These are phyloP conservation scores for Hafferia zeledoni DNA, from an alignment of 2,797 vertebrate species.

Conservation along the genomic window DNA sequence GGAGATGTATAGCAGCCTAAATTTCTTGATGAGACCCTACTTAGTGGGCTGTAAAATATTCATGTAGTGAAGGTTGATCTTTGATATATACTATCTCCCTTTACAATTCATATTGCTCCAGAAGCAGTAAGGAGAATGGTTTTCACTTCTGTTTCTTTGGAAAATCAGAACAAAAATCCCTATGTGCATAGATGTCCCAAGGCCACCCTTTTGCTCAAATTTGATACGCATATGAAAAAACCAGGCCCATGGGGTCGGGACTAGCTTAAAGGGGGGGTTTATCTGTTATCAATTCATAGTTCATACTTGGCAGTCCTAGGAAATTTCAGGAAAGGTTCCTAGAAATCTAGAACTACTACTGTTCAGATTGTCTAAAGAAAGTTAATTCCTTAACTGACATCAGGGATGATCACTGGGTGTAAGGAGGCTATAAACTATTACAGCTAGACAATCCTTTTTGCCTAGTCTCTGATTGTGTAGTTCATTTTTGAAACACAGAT, in stretches of 20 bases:
- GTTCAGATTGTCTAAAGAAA: background rate
- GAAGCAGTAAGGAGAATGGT: background rate
- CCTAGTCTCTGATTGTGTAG: background rate
- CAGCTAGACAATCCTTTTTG: background rate
- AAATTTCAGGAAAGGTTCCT: background rate
- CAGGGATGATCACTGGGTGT: background rate
- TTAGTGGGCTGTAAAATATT: background rate
- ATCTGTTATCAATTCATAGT: background rate
- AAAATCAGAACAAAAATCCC: background rate
- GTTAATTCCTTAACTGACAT: background rate
- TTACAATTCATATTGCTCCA: background rate
- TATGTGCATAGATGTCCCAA: fast-evolving
- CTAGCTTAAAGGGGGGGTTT: background rate
- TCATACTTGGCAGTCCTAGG: background rate
- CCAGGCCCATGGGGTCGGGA: fast-evolving
- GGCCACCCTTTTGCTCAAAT: background rate
- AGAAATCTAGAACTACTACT: background rate
- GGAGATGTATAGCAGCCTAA: background rate
- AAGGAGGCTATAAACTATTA: background rate
- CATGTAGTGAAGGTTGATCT: background rate
- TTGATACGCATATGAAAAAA: background rate
- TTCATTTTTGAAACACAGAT: background rate
- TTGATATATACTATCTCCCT: background rate
- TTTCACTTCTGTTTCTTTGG: background rate
- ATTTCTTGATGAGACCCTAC: constrained; percentile 14